These are phyloP conservation scores for Tangara arthus DNA, from an alignment of 2,797 vertebrate species.

Conservation along the genomic window DNA sequence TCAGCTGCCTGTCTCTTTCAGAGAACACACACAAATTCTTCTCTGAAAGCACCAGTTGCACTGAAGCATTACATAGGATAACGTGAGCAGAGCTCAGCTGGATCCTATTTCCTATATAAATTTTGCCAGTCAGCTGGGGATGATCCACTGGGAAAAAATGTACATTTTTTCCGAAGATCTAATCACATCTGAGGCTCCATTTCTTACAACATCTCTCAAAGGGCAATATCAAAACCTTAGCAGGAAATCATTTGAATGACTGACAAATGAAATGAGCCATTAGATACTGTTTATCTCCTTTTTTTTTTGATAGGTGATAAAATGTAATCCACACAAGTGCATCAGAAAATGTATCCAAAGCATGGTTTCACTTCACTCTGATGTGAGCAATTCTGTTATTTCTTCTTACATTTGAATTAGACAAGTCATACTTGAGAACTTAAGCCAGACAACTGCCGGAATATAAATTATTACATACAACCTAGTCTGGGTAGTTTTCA, in stretches of 20 bases:
- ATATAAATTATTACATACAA: neutral
- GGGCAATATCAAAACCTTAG: conserved; percentile 5
- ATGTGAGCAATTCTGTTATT: neutral
- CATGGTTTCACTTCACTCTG: neutral
- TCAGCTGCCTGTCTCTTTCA: conserved; percentile 11
- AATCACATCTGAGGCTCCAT: conserved; percentile 15
- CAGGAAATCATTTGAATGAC: conserved; percentile 17
- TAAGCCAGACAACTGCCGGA: neutral
- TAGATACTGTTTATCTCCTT: neutral
- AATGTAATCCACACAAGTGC: neutral
- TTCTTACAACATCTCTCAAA: conserved; percentile 21
- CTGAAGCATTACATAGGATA: conserved; percentile 40
- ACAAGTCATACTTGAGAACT: neutral
- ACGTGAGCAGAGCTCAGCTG: conserved; percentile 55
- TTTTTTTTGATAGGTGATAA: neutral
- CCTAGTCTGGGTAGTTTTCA: neutral
- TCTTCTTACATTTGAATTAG: neutral
- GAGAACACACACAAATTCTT: neutral
- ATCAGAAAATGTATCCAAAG: neutral
- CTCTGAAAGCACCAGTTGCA: conserved; percentile 1
- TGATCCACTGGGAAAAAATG: conserved; percentile 24
- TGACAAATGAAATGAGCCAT: conserved; percentile 8
- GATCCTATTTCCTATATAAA: conserved; percentile 56
- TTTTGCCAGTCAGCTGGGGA: conserved; percentile 2
- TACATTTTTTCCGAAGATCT: conserved; percentile 31